Conservation (phyloP, 2,113 vertebrate species). For the Ptilorrhoa leucosticta region DNA sequence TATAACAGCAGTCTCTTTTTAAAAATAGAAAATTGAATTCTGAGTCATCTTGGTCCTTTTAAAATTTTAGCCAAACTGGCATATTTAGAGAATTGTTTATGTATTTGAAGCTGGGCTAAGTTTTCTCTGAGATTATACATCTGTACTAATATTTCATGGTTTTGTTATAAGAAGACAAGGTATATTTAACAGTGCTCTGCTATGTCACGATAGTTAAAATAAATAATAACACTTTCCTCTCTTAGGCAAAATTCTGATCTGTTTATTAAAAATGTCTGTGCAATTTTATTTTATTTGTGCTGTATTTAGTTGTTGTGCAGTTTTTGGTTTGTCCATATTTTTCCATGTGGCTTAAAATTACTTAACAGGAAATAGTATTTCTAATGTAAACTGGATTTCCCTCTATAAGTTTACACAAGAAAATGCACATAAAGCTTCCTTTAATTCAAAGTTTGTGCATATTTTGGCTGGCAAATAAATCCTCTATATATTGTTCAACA, state of each 20-base stretch:
- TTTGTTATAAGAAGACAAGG: neutral
- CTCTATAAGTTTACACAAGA: neutral
- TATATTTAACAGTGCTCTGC: neutral
- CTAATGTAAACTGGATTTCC: neutral
- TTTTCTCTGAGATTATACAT: neutral
- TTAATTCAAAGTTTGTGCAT: neutral
- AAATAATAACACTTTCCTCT: neutral
- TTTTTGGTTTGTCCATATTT: neutral
- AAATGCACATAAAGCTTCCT: neutral
- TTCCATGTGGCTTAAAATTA: neutral
- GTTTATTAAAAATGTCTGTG: neutral
- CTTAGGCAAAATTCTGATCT: neutral
- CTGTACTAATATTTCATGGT: neutral
- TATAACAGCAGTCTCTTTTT: neutral
- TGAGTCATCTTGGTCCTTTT: neutral
- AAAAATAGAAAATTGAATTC: neutral
- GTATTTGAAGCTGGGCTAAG: neutral
- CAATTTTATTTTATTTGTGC: neutral
- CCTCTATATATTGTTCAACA: neutral
- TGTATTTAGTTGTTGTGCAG: neutral
- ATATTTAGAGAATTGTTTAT: neutral
- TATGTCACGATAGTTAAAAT: neutral
- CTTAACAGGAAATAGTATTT: neutral
- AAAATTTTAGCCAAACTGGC: neutral
- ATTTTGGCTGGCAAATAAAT: neutral